Evolutionary conservation across 2,888 invertebrate genomes (phyloP).

Genomic region (Morpho achilles): DNA sequence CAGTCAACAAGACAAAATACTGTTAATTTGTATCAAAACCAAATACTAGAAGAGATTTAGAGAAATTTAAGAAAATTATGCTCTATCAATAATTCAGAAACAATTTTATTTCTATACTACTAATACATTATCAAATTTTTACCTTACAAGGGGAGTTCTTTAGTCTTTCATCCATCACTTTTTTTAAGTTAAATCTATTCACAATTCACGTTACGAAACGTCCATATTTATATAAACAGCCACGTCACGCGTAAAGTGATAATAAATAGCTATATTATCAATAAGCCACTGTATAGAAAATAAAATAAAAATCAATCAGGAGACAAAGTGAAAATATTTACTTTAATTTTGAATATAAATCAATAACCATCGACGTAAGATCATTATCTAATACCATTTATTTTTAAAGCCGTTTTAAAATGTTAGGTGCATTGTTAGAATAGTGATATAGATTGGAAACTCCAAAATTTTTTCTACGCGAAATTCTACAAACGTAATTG

Average conservation of each 20-base stretch:
- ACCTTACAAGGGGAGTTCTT: conserved; percentile 76
- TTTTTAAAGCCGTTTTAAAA: too few relatives aligned
- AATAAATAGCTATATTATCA: conserved; percentile 65
- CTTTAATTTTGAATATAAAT: conserved; percentile 37
- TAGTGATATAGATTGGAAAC: conserved; percentile 8
- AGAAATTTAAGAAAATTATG: conserved; percentile 17
- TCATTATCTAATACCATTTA: not conserved
- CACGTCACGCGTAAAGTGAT: conserved; percentile 64
- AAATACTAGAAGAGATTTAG: conserved; percentile 9
- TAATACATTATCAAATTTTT: conserved; percentile 56
- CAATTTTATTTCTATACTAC: conserved; percentile 32
- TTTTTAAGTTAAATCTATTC: conserved; percentile 55
- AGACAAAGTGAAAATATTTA: conserved; percentile 69
- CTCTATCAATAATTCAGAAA: conserved; percentile 13
- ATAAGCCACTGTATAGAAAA: conserved; percentile 73
- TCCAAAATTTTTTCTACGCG: conserved; percentile 16
- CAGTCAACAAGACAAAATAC: conserved; percentile 16
- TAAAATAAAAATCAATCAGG: conserved; percentile 71
- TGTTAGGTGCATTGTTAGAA: not conserved
- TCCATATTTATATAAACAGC: conserved; percentile 53
- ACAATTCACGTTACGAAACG: conserved; percentile 63
- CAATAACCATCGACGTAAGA: conserved; percentile 18
- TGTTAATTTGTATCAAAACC: conserved; percentile 7
- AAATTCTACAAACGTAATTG: conserved; percentile 15
- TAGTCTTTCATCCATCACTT: conserved; percentile 71